These are phyloP conservation scores for Cynoglossus semilaevis DNA, from an alignment of 2,113 vertebrate genomes.

Conservation along the genomic window DNA sequence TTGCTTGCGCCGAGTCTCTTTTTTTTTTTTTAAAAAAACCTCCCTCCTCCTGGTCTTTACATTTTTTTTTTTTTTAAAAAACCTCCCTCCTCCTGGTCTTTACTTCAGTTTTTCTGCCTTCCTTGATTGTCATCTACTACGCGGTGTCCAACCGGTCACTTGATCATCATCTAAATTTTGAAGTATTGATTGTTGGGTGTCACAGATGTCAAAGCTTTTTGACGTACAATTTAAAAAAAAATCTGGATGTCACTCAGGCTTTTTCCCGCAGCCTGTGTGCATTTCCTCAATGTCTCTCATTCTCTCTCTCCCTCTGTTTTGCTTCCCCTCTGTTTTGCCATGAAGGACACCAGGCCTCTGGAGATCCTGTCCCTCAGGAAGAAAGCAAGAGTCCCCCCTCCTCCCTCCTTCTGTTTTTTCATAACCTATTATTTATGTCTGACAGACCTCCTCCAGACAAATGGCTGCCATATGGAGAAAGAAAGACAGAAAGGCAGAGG, in stretches of 20 bases:
- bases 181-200: background rate
- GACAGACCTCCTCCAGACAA: slow-evolving; percentile 80
- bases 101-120: slow-evolving; percentile 30
- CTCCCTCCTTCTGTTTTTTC: slow-evolving; percentile 71
- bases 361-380: slow-evolving; percentile 75
- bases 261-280: slow-evolving; percentile 5
- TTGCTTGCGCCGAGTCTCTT: slow-evolving; percentile 34
- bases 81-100: background rate
- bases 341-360: slow-evolving; percentile 76
- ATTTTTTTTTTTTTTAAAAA: too few relatives aligned
- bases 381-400: slow-evolving; percentile 62
- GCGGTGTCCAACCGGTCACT: slow-evolving; percentile 25
- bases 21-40: slow-evolving; percentile 5
- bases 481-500: slow-evolving; percentile 50
- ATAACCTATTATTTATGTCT: slow-evolving; percentile 83
- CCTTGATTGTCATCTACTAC: slow-evolving; percentile 19
- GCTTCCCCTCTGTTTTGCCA: slow-evolving; percentile 32
- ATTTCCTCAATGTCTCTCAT: slow-evolving; percentile 14
- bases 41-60: slow-evolving; percentile 23
- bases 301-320: slow-evolving; percentile 23
- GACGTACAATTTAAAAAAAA: too few relatives aligned
- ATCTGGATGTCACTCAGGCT: too few relatives aligned
- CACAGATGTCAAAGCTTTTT: slow-evolving; percentile 4
- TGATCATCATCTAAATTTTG: slow-evolving; percentile 24
- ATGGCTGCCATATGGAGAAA: slow-evolving; percentile 82